phyloP scores from a whole-genome alignment of 2,113 vertebrate genomes.

The Cygnus atratus region DNA sequence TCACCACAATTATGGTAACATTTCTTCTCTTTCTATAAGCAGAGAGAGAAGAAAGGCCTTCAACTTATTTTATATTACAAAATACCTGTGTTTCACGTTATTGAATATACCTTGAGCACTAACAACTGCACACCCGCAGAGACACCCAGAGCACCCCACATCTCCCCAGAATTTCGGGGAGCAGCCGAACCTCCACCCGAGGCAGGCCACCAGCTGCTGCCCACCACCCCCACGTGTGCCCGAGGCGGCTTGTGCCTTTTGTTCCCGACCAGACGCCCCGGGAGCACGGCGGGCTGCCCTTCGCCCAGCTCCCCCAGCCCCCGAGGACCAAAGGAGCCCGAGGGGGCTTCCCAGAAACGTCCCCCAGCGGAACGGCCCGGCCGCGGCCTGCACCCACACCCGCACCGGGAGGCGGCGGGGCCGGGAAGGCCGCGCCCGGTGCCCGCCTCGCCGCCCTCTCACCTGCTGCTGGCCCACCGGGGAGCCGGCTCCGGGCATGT shows the following conservation, averaged over 20 bases:
- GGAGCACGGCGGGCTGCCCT: too few species aligned
- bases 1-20: accelerated
- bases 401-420: too few species aligned
- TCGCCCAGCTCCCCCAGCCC: too few species aligned
- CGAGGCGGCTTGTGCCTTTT: too few species aligned
- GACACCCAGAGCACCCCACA: too few species aligned
- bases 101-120: too few species aligned
- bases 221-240: accelerated
- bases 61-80: not conserved
- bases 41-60: not conserved
- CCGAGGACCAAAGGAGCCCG: too few species aligned
- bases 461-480: constrained; percentile 43
- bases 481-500: constrained; percentile 75
- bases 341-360: too few species aligned
- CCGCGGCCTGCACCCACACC: too few species aligned
- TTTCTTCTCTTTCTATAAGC: not conserved
- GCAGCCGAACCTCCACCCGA: accelerated
- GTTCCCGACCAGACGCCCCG: not conserved
- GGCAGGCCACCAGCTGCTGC: accelerated
- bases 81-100: not conserved
- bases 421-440: too few species aligned
- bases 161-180: not conserved
- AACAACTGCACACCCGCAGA: not conserved
- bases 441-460: not conserved
- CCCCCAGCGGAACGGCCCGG: too few species aligned